phyloP scores from a whole-genome alignment of 2,797 vertebrate species.

The Poeciliopsis presidionis region DNA sequence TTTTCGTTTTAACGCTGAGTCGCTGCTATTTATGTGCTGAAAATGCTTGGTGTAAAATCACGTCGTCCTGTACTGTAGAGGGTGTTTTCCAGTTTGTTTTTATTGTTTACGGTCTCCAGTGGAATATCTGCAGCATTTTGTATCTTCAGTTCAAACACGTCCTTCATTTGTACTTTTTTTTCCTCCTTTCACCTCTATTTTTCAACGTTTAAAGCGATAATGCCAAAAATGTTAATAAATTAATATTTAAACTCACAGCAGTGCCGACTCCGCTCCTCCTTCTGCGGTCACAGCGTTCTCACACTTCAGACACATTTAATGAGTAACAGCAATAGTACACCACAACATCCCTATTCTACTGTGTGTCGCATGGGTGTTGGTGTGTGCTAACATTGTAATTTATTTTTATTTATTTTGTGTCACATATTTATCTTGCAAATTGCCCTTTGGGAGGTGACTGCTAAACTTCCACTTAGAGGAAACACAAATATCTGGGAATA shows the following conservation, averaged over 20 bases:
- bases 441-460: background rate
- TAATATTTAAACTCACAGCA: constrained; percentile 33
- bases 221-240: constrained; percentile 56
- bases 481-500: background rate
- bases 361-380: too few species aligned
- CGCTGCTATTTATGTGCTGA: constrained; percentile 52
- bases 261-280: background rate
- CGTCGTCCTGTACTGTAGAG: constrained; percentile 35
- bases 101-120: background rate
- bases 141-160: constrained; percentile 8
- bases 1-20: constrained; percentile 8
- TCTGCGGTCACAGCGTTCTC: background rate
- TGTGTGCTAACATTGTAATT: background rate
- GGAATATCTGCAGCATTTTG: background rate
- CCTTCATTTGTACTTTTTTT: constrained; percentile 22
- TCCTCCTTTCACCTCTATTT: constrained; percentile 9
- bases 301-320: background rate
- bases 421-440: too few species aligned
- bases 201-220: constrained; percentile 34
- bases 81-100: background rate
- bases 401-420: too few species aligned
- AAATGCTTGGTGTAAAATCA: constrained; percentile 14
- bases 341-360: too few species aligned
- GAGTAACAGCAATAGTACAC: background rate
- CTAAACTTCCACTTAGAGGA: background rate